phyloP scores from a whole-genome alignment of 2,888 invertebrate species.

The Apamea crenata region DNA sequence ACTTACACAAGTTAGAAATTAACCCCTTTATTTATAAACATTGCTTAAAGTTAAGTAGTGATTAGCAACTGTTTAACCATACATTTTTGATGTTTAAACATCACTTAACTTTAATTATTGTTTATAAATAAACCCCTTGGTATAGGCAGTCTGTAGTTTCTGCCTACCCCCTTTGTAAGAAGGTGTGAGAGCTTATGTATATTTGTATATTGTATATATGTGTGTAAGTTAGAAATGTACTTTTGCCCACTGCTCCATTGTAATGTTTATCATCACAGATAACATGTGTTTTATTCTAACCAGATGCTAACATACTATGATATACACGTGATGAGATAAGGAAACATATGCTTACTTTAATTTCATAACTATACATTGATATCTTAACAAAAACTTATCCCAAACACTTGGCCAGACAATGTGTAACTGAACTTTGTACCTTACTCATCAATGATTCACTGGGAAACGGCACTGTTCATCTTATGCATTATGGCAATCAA shows the following conservation, averaged over 20 bases:
- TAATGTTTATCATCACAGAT: conserved; percentile 6
- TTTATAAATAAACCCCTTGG: too few species aligned
- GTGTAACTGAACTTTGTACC: conserved; percentile 54
- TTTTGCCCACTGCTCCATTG: not conserved
- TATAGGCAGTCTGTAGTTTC: too few species aligned
- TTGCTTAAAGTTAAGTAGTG: too few species aligned
- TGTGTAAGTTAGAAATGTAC: not conserved
- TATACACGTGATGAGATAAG: conserved; percentile 56
- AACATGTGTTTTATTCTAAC: conserved; percentile 17
- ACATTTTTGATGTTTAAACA: too few species aligned
- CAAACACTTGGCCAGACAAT: conserved; percentile 10
- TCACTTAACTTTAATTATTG: too few species aligned
- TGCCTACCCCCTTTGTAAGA: too few species aligned
- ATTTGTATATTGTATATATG: too few species aligned
- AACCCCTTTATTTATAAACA: not conserved
- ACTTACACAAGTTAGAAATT: not conserved
- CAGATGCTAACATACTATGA: conserved; percentile 34
- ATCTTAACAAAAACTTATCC: conserved; percentile 16
- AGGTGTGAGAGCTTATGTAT: too few species aligned
- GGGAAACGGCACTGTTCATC: conserved; percentile 22
- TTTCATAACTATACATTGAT: conserved; percentile 1
- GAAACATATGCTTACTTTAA: conserved; percentile 18
- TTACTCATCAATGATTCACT: conserved; percentile 54
- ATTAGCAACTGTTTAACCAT: too few species aligned
- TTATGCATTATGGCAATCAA: conserved; percentile 16